Conservation (phyloP, 2,113 vertebrate genomes). For the Rissa tridactyla region DNA sequence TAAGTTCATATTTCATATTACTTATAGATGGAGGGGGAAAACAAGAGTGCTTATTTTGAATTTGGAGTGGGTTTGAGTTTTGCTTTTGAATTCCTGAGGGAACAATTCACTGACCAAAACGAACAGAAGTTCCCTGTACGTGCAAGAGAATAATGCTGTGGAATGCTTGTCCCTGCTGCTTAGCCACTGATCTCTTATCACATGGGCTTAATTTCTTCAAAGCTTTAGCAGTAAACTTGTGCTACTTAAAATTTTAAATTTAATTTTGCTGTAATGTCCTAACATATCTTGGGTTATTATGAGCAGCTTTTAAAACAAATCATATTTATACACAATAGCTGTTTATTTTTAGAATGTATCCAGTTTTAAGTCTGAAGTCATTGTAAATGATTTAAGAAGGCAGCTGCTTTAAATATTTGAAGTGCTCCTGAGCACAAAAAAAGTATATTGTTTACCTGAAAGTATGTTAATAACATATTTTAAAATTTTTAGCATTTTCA, state of each 20-base stretch:
- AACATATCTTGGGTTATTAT: neutral
- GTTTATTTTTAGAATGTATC: neutral
- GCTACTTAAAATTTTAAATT: neutral
- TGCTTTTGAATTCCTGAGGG: neutral
- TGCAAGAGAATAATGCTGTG: neutral
- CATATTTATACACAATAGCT: neutral
- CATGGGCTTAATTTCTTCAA: neutral
- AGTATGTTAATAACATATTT: neutral
- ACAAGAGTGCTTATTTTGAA: neutral
- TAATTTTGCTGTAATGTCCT: neutral
- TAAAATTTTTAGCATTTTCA: neutral
- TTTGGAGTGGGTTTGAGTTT: neutral
- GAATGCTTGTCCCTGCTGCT: neutral
- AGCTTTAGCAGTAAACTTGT: neutral
- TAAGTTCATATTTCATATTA: neutral
- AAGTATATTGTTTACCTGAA: neutral
- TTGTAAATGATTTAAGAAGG: neutral
- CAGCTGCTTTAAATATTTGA: neutral
- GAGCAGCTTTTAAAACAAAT: neutral
- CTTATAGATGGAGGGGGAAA: neutral
- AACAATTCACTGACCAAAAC: neutral
- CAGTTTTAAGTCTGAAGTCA: neutral
- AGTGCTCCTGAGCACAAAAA: neutral
- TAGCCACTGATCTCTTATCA: neutral
- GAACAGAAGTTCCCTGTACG: neutral